Conservation (phyloP, 2,113 vertebrate species). For the Amia ocellicauda region DNA sequence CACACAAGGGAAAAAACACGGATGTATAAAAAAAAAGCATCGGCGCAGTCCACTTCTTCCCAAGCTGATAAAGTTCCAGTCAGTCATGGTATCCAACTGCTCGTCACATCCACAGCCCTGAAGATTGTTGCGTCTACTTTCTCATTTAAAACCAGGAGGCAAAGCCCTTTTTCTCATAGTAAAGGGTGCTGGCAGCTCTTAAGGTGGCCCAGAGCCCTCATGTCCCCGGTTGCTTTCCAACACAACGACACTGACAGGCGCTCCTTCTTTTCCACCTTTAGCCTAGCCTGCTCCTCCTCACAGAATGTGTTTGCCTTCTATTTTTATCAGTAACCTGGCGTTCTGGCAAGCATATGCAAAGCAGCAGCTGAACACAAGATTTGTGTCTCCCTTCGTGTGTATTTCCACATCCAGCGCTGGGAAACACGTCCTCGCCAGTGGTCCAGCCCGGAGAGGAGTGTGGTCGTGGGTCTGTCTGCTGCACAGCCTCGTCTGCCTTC, state of each 20-base stretch:
- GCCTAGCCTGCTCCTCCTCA: slow-evolving; percentile 10
- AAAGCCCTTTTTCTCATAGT: background rate
- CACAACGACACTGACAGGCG: too few species aligned
- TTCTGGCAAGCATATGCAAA: slow-evolving; percentile 10
- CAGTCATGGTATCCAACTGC: background rate
- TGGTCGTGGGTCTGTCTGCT: background rate
- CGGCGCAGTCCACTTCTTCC: background rate
- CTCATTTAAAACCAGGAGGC: background rate
- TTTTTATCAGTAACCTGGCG: slow-evolving; percentile 18
- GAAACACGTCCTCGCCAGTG: background rate
- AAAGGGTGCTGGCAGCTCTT: background rate
- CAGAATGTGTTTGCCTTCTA: slow-evolving; percentile 8
- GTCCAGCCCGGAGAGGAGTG: background rate
- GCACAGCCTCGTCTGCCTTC: background rate
- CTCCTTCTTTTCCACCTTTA: background rate
- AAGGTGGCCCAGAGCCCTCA: background rate
- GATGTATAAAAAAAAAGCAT: too few species aligned
- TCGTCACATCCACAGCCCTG: background rate
- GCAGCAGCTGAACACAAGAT: background rate
- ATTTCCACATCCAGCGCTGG: background rate
- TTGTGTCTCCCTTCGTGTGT: background rate
- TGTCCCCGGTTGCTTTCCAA: background rate
- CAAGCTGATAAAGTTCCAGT: background rate
- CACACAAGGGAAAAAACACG: too few species aligned
- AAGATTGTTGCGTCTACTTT: background rate